phyloP scores from a whole-genome alignment of 2,888 invertebrate genomes.

The Pseudoips prasinana region DNA sequence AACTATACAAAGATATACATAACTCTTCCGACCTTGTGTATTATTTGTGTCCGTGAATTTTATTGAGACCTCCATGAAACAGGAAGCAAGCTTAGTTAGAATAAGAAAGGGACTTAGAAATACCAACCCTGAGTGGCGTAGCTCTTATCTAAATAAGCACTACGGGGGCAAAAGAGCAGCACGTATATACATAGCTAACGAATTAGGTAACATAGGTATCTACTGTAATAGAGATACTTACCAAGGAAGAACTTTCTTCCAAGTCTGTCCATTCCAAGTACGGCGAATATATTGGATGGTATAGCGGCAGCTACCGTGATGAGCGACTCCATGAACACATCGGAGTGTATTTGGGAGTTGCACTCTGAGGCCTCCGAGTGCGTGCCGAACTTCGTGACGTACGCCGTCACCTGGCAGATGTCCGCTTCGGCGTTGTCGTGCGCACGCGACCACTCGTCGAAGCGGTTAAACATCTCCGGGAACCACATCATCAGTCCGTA shows the following conservation, averaged over 20 bases:
- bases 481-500: constrained; percentile 99
- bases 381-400: constrained; percentile 86
- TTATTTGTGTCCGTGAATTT: no score
- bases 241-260: constrained; percentile 93
- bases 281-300: constrained; percentile 92
- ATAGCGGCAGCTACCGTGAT: constrained; percentile 93
- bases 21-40: no score
- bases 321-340: constrained; percentile 92
- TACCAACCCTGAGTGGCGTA: no score
- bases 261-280: constrained; percentile 91
- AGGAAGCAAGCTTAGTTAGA: no score
- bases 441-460: constrained; percentile 88
- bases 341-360: constrained; percentile 87
- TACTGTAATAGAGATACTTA: no score
- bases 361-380: constrained; percentile 83
- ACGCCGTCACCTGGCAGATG: constrained; percentile 89
- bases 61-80: no score
- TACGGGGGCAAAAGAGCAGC: no score
- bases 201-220: no score
- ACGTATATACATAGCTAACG: no score
- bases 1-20: no score
- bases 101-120: no score
- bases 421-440: constrained; percentile 86
- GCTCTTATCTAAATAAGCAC: no score
- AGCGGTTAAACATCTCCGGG: constrained; percentile 95